Evolutionary conservation across 2,113 vertebrate species (phyloP).

Genomic region (Mionectes macconnelli): DNA sequence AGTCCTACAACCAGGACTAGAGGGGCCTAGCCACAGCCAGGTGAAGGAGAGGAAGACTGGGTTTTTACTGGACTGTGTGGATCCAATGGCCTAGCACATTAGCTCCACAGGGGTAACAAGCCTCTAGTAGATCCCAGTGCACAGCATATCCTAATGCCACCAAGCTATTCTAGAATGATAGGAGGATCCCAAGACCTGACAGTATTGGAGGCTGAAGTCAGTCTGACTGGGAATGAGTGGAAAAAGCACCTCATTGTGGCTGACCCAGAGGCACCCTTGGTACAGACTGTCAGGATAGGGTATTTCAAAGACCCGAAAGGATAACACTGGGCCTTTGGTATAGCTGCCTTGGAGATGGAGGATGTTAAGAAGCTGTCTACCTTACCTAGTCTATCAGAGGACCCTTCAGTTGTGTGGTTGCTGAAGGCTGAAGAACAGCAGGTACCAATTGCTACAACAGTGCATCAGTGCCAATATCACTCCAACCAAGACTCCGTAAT

Average conservation of each 20-base stretch:
- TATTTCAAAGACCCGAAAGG: background rate
- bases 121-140: background rate
- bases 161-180: background rate
- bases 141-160: background rate
- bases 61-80: background rate
- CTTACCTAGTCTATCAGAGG: background rate
- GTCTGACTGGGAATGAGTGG: background rate
- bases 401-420: background rate
- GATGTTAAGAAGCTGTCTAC: background rate
- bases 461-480: background rate
- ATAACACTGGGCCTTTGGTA: background rate
- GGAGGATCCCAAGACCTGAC: background rate
- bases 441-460: background rate
- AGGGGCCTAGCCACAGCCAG: no score
- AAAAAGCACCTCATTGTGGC: background rate
- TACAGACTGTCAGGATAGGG: background rate
- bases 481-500: background rate
- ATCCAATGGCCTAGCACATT: background rate
- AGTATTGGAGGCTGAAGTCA: background rate
- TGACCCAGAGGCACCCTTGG: accelerated
- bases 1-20: background rate
- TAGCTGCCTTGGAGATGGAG: background rate
- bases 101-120: background rate
- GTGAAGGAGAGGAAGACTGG: background rate
- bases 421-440: background rate